Base-by-base conservation (phyloP, 2,113 vertebrate genomes). In the Ictalurus furcatus region DNA sequence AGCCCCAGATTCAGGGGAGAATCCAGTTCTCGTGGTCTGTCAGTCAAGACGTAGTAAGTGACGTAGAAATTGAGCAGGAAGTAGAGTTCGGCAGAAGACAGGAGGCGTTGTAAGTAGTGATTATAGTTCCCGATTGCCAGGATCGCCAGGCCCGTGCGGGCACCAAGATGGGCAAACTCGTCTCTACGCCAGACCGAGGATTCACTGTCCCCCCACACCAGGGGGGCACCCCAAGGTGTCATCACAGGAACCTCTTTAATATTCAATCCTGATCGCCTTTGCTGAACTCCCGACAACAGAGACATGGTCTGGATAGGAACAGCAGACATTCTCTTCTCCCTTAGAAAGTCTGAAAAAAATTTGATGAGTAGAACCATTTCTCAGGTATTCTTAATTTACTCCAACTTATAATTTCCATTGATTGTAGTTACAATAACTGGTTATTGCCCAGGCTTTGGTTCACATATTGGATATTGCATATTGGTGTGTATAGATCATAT, bases 131-230 rank as follows among this genome's bases (percentile, higher is more conserved):
- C 97, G 65, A 95, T 76, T 0, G 96, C 96, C 0, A 97, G 94
- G 14, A 87, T 87, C 0, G 95, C 90, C 87, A 97, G 89, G 16
- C 96, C 97, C 0, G 91, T 86, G 59, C 89, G 95, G 91, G 96
- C 93, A 61, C 91, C 94, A 88, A 88, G 85, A 0, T 95, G 91
- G 28, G 82, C 91, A 37, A 95, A 95, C 88, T 94, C 92, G 8
- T 83, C 91, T 81, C 93, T 94, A 78, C 94, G 93, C 30, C 91
- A n/a, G 30, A 92, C 94, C 0, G 95, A 90, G n/a, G 90, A n/a
- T 9, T 92, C 94, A 86, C 92, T 95, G 34, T 96, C 96, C 6
- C 97, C 97, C 88, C 97, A 98, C 84, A 97, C 28, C 3, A 97
- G 91, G 85, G 97, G 97, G 0, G 94, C 96, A 56, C 96, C 88